Base-by-base conservation (phyloP, 1,140 invertebrate genomes). In the Idris sp. region DNA sequence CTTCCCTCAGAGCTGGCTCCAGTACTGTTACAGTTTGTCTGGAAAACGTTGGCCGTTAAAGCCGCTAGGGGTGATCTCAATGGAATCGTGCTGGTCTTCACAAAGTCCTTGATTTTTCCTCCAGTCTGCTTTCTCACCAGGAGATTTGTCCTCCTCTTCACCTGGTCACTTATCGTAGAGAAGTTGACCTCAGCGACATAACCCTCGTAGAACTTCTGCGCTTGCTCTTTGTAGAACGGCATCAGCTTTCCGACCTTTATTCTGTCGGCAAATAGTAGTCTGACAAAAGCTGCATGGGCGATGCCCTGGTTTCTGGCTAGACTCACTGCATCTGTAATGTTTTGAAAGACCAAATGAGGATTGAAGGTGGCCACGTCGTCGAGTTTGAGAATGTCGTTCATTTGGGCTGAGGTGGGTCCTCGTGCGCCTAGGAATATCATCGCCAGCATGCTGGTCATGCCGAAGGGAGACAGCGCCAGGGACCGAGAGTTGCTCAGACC, bases 311-410 rank as follows among this genome's bases (percentile, higher is more conserved):
- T 89, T 19, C 89, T 86, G 0, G 89, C 88, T 11, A 90, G 51
- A 0, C 86, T 83, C 1, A 87, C 89, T 0, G 93, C 92, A 74
- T 94, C 93, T 0, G 93, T 94, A 1, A 96, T 92, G 81, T 95
- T 95, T 81, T 93, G 92, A 53, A 95, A 92, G 0, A 94, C 92
- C 64, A 95, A 89, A 82, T 96, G 95, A 0, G 94, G 95, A 86
- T 96, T 96, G 74, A 96, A 96, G 0, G 93, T 94, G 0, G 95
- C 91, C 89, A 95, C 94, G 64, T 96, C 94, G 79, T 96, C 95
- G 4, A 97, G 85, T 74, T 92, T 92, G 0, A 97, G 88, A 8
- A 96, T 90, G 68, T 95, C 93, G 78, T 96, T 96, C 92, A 97
- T 95, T 89, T 96, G 93, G 0, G 93, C 93, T 0, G 94, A 95